Base-by-base conservation (phyloP, 2,113 vertebrate species). In the Cyprinus carpio region DNA sequence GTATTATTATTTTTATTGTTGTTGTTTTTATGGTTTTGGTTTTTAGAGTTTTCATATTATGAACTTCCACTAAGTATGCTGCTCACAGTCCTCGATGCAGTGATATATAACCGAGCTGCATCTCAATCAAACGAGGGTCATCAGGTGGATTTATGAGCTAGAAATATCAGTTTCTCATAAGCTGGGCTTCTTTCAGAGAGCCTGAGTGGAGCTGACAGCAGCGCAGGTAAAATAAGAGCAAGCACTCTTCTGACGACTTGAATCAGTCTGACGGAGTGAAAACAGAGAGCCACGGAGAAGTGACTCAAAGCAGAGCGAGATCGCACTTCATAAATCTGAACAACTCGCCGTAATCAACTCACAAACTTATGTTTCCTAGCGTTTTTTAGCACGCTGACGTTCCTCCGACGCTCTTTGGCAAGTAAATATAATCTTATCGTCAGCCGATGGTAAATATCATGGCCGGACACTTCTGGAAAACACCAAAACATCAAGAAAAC, bases 211-310 rank as follows among this genome's bases (percentile, higher is more conserved):
- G 54, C 11, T 7, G 34, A 37, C 76, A 79, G 76, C 37, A 16
- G 31, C 10, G 11, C 12, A 27, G 23, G 40, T 43, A 11, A 43
- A 43, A 43, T 11, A 43, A 2, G 40, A 43, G 40, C 40, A 10
- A 43, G 40, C 11, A 40, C 40, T 40, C 40, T 6, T 81, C 43
- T 13, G 62, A 54, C n/a, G 11, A 9, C 43, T 54, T n/a, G 6
- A 81, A 81, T 81, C n/a, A 69, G 62, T 64, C 8, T 81, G 79
- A 81, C 79, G 13, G 27, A 69, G 79, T 34, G 60, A 65, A 79
- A 67, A 65, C 60, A 40, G 34, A 40, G 34, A 25, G 15, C 46
- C 11, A 69, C 62, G 79, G 10, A 54, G 34, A 81, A 81, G 67
- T 58, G 81, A 83, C 79, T 81, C 31, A 69, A 81, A 81, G 79